A percentile compares a stretch with the other conserved stretches of the same genome.
Conservation (phyloP, 2,113 vertebrate genomes). For the Xyliphius kryptos region DNA sequence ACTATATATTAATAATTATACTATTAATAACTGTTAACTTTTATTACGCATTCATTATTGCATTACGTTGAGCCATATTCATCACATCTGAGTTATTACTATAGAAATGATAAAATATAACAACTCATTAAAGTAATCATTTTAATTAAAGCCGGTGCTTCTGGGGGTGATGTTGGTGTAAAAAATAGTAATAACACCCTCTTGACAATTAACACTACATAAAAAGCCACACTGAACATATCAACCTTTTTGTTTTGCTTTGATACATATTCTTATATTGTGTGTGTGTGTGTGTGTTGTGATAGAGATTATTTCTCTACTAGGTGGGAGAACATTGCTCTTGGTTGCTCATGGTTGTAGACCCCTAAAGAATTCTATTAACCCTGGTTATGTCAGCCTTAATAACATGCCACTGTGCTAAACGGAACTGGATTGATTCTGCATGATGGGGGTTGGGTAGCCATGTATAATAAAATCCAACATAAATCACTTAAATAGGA, state of each 20-base stretch:
- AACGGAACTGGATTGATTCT: constrained; percentile 48
- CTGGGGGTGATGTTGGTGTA: too few species aligned
- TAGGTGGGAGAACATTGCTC: constrained; percentile 51
- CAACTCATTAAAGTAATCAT: too few species aligned
- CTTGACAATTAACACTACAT: too few species aligned
- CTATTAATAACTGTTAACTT: too few species aligned
- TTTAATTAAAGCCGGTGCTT: too few species aligned
- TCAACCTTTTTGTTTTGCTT: constrained; percentile 23
- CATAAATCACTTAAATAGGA: constrained; percentile 52
- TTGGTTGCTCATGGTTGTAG: constrained; percentile 50
- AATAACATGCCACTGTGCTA: constrained; percentile 57
- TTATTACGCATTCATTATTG: too few species aligned
- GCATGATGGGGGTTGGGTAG: constrained; percentile 27
- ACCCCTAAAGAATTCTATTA: constrained; percentile 64
- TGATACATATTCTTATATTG: constrained; percentile 31
- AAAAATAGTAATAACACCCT: too few species aligned
- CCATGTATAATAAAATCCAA: constrained; percentile 44
- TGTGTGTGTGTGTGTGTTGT: constrained; percentile 42
- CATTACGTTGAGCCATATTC: too few species aligned
- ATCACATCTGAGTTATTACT: too few species aligned
- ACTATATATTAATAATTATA: too few species aligned
- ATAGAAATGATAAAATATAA: too few species aligned
- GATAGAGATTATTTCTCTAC: constrained; percentile 53
- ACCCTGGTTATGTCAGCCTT: constrained; percentile 59
- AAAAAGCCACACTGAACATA: too few species aligned